Evolutionary conservation across 2,888 invertebrate species (phyloP).

Genomic region (Seira sanloemensis): DNA sequence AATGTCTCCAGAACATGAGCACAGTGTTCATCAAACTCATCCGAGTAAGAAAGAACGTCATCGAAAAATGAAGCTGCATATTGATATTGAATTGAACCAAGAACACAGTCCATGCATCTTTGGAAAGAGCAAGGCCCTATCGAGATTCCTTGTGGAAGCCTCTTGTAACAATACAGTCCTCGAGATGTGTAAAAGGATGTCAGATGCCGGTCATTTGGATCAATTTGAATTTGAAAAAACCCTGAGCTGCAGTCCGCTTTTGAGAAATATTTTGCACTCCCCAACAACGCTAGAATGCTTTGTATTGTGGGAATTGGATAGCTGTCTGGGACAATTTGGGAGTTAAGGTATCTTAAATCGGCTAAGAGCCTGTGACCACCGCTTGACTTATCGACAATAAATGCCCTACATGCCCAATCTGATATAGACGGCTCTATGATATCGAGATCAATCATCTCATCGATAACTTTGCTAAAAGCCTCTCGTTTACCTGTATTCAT

Average conservation of each 20-base stretch:
- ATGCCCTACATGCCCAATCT: constrained; percentile 49
- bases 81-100: constrained; percentile 73
- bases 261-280: constrained; percentile 74
- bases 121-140: constrained; percentile 75
- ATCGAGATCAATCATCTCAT: constrained; percentile 50
- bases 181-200: constrained; percentile 74
- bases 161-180: constrained; percentile 74
- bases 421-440: constrained; percentile 48
- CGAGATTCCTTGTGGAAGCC: constrained; percentile 74
- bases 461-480: constrained; percentile 33
- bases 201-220: constrained; percentile 70
- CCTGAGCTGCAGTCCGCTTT: constrained; percentile 74
- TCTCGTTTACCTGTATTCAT: constrained; percentile 40
- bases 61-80: constrained; percentile 74
- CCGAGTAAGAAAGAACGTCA: constrained; percentile 72
- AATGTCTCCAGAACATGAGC: not conserved
- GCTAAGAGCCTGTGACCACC: constrained; percentile 72
- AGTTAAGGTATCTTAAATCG: constrained; percentile 73
- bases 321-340: constrained; percentile 51
- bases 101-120: constrained; percentile 74
- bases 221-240: constrained; percentile 74
- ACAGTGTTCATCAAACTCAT: constrained; percentile 54
- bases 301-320: constrained; percentile 74
- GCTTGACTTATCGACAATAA: constrained; percentile 74
- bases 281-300: constrained; percentile 74